These are phyloP conservation scores for Zophobas morio DNA, from an alignment of 1,140 invertebrate genomes.

Conservation along the genomic window DNA sequence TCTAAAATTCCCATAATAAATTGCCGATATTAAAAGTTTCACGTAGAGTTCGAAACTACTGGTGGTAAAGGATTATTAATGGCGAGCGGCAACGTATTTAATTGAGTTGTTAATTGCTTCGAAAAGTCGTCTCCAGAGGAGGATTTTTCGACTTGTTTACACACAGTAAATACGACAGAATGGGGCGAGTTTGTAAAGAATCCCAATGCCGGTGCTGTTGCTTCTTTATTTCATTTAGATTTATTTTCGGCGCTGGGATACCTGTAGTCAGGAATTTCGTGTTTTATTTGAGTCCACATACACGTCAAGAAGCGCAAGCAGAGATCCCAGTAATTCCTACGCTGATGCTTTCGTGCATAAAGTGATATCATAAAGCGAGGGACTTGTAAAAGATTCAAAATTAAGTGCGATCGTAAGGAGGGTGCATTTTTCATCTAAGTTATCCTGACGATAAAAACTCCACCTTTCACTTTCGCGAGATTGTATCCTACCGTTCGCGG, in stretches of 20 bases:
- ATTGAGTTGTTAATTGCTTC: constrained; percentile 46
- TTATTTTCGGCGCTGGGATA: constrained; percentile 1
- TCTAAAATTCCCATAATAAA: constrained; percentile 29
- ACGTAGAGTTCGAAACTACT: constrained; percentile 39
- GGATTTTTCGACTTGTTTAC: constrained; percentile 46
- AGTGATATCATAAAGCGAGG: constrained; percentile 12
- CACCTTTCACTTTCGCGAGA: background rate
- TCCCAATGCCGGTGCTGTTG: constrained; percentile 9
- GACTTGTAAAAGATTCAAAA: constrained; percentile 14
- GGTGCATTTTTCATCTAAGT: constrained; percentile 5
- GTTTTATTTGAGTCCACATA: constrained; percentile 18
- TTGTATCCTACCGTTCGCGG: background rate
- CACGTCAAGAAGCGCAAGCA: constrained; percentile 13
- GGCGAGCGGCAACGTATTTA: constrained; percentile 35
- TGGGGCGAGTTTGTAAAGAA: constrained; percentile 21
- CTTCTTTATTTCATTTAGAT: constrained; percentile 29
- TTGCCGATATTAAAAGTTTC: constrained; percentile 37
- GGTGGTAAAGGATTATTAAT: constrained; percentile 33
- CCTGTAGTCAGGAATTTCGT: background rate
- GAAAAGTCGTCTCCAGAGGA: constrained; percentile 29
- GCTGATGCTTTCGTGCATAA: constrained; percentile 3
- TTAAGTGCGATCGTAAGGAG: background rate
- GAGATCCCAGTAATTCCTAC: background rate
- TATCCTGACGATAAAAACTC: background rate
- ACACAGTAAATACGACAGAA: constrained; percentile 24